Base-by-base conservation (phyloP, 2,113 vertebrate genomes). In the Lagenorhynchus albirostris region DNA sequence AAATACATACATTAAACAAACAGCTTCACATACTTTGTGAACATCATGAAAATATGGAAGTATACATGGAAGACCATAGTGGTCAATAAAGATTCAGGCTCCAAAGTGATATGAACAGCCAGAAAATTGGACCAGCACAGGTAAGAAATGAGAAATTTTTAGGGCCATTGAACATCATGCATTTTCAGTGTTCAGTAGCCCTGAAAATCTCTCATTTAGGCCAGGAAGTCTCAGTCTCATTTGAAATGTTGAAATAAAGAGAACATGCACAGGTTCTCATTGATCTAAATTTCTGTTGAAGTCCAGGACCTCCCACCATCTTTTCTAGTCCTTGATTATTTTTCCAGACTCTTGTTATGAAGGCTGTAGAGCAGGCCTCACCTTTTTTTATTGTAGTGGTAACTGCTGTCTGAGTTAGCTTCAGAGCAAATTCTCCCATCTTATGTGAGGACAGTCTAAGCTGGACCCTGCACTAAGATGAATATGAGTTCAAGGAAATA, bases 151-250 rank as follows among this genome's bases (percentile, higher is more conserved):
- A 98, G 98, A 98, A 98, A 98, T 98, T 98, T 99, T 97, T 91
- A 98, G 98, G 98, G 96, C 98, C 2, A 9, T 97, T 98, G 98
- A 98, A 76, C 98, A 97, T 96, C 58, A 88, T 91, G 94, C 95
- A 96, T 98, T 98, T 97, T 93, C 85, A 85, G 96, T 98, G 97
- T 96, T 98, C 98, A 98, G 92, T 50, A 97, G 98, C 98, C 98
- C 98, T 98, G 98, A 98, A 98, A 99, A 99, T 98, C 98, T 98
- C 98, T 98, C 95, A 95, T 99, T 98, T 98, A 98, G 79, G 90
- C 79, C 60, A 89, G 90, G 97, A 97, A 98, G 91, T 98, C 83
- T 97, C 89, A 95, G 80, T 92, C 91, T 96, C 95, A 95, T 98
- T 97, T 41, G 20, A 96, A 98, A 97, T 90, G 86, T 96, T 89